Percentiles rank a stretch among this genome's conserved stretches.
Evolutionary conservation across 2,113 vertebrate genomes (phyloP).

Genomic region (Bagarius yarrelli): DNA sequence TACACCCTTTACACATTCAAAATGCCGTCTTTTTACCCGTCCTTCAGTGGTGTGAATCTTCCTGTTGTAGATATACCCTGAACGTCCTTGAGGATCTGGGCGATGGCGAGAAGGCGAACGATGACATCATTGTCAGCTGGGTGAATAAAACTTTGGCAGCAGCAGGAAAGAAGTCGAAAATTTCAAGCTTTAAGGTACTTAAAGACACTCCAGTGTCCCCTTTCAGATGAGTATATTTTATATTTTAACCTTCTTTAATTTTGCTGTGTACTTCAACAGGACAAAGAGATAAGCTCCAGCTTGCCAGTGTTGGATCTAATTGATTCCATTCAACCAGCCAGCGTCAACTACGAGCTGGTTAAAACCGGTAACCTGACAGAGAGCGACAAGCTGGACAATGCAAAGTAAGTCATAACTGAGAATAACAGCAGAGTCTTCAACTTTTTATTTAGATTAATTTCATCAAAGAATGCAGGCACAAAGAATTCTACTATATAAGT

Average conservation of each 20-base stretch:
- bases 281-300: constrained; percentile 91
- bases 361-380: constrained; percentile 82
- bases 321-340: constrained; percentile 92
- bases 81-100: constrained; percentile 88
- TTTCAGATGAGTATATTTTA: neutral
- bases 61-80: constrained; percentile 81
- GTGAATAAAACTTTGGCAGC: constrained; percentile 84
- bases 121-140: constrained; percentile 91
- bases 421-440: neutral
- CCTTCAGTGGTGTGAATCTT: neutral
- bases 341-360: constrained; percentile 91
- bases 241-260: neutral
- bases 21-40: too few species aligned
- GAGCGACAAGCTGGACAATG: constrained; percentile 90
- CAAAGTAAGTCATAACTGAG: constrained; percentile 80
- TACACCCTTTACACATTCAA: too few species aligned
- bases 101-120: constrained; percentile 85
- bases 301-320: constrained; percentile 94
- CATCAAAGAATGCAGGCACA: too few species aligned
- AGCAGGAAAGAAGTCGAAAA: constrained; percentile 85
- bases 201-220: neutral
- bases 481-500: too few species aligned
- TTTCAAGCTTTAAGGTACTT: constrained; percentile 90
- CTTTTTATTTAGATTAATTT: too few species aligned
- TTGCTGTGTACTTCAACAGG: constrained; percentile 65